phyloP scores from a whole-genome alignment of 1,140 invertebrate genomes.

The Pectinophora gossypiella region DNA sequence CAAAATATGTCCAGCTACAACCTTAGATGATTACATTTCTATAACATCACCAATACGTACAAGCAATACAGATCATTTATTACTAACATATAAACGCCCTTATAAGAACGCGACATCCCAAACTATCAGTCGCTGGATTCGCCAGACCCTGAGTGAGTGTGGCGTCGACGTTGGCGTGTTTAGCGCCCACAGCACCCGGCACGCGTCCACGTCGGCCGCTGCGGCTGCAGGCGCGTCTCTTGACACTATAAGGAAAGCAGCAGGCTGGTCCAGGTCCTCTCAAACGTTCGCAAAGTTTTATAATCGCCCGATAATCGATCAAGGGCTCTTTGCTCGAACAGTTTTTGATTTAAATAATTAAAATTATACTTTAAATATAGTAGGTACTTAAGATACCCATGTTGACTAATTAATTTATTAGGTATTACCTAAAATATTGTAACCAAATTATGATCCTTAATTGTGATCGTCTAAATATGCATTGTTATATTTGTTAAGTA shows the following conservation, averaged over 20 bases:
- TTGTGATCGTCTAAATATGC: too few relatives aligned
- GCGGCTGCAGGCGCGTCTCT: background rate
- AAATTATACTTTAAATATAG: too few relatives aligned
- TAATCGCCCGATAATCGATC: background rate
- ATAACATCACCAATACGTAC: background rate
- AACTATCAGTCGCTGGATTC: background rate
- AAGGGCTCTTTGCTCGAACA: too few relatives aligned
- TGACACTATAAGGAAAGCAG: background rate
- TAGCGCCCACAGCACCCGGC: too few relatives aligned
- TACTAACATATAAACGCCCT: background rate
- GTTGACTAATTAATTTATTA: too few relatives aligned
- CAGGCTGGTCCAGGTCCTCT: background rate
- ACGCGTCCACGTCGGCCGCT: background rate
- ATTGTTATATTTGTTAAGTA: too few relatives aligned
- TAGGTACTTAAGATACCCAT: too few relatives aligned
- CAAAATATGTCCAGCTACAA: background rate
- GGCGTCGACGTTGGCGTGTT: background rate
- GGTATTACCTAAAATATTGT: too few relatives aligned
- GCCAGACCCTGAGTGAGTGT: background rate
- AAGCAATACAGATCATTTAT: background rate
- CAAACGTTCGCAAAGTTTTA: background rate
- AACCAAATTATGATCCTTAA: too few relatives aligned
- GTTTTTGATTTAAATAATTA: too few relatives aligned
- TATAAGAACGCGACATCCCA: background rate
- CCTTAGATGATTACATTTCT: background rate